phyloP scores from a whole-genome alignment of 2,797 vertebrate genomes.

The Syngnathus rostellatus region DNA sequence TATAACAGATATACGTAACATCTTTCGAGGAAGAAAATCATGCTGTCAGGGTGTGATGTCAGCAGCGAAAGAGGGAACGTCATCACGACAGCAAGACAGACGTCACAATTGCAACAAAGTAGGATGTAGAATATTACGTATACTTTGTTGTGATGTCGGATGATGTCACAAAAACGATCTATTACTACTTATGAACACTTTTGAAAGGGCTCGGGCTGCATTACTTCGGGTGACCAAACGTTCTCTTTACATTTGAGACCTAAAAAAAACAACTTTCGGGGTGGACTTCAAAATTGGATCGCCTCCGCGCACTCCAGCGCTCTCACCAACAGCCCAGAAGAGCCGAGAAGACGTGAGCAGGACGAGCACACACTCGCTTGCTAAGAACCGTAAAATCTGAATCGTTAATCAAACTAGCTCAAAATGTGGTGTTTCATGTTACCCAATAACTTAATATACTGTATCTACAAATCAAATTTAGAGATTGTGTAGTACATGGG shows the following conservation, averaged over 20 bases:
- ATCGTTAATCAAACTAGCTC: no score
- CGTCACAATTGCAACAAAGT: not conserved
- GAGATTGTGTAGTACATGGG: not conserved
- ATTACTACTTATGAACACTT: not conserved
- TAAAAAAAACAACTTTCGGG: no score
- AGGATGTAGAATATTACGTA: not conserved
- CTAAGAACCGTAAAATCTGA: no score
- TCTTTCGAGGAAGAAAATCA: not conserved
- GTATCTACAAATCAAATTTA: not conserved
- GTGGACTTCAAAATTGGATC: no score
- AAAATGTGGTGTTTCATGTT: not conserved
- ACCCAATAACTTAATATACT: not conserved
- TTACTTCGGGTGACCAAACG: not conserved
- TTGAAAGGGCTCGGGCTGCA: not conserved
- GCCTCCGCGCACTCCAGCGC: no score
- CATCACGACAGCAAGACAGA: not conserved
- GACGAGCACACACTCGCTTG: not conserved
- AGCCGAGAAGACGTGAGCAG: not conserved
- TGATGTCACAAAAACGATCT: not conserved
- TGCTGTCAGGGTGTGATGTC: not conserved
- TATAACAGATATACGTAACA: not conserved
- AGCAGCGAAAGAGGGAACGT: not conserved
- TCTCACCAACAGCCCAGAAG: no score
- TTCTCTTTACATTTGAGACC: no score
- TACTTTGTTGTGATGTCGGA: not conserved